These are phyloP conservation scores for Lithobius niger DNA, from an alignment of 1,140 invertebrate species.

Conservation along the genomic window DNA sequence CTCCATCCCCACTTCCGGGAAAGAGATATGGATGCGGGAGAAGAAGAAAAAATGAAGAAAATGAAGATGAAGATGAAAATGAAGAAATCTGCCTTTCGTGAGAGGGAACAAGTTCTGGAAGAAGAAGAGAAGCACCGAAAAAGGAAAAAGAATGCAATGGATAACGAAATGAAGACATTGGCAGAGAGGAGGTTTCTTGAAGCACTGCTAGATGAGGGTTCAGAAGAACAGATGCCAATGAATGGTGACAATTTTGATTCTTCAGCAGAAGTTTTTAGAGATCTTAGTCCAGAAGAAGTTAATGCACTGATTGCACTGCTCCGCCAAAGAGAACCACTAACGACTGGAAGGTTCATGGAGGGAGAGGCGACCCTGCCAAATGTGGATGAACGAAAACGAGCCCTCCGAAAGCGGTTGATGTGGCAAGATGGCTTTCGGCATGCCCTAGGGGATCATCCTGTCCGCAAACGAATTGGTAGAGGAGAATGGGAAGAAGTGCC, in stretches of 20 bases:
- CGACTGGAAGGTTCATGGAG: background rate
- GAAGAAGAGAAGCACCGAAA: constrained; percentile 8
- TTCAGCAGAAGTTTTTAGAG: background rate
- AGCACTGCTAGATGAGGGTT: background rate
- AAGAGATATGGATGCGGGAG: constrained; percentile 12
- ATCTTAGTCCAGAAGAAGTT: background rate
- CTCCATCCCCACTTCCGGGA: constrained; percentile 1
- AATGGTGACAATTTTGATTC: background rate
- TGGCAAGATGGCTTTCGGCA: constrained; percentile 5
- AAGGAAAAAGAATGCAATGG: constrained; percentile 11
- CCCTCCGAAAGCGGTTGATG: background rate
- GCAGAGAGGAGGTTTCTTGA: constrained; percentile 1
- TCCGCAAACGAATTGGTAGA: background rate
- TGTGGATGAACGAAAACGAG: background rate
- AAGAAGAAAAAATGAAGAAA: constrained; percentile 13
- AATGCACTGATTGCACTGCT: background rate
- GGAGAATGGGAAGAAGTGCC: background rate
- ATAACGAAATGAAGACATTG: constrained; percentile 2
- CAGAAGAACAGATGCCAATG: background rate
- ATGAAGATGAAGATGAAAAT: constrained; percentile 25
- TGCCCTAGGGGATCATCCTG: background rate
- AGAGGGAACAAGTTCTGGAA: background rate
- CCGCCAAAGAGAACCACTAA: background rate
- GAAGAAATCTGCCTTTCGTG: constrained; percentile 13
- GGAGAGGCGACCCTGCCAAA: too few relatives aligned